Conservation (phyloP, 2,113 vertebrate genomes). For the Xenopus laevis region DNA sequence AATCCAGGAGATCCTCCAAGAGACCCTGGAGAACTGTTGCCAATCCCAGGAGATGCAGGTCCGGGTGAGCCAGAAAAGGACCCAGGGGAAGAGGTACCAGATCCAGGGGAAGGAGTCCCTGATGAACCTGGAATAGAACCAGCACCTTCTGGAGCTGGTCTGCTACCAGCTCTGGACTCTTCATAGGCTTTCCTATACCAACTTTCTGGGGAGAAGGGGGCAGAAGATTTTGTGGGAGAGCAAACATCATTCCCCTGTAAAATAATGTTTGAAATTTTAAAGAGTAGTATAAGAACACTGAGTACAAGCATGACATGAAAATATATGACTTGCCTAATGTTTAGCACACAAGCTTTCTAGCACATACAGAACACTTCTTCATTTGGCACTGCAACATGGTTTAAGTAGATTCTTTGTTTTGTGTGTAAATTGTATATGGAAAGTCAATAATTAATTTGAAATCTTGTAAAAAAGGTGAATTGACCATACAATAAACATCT, state of each 20-base stretch:
- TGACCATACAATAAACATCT: no score
- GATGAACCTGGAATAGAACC: conserved; percentile 90
- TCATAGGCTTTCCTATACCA: conserved; percentile 93
- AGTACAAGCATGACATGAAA: no score
- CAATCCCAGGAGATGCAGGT: conserved; percentile 86
- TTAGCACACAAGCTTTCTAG: no score
- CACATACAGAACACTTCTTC: no score
- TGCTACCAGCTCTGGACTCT: conserved; percentile 74
- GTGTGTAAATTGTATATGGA: no score
- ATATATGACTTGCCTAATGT: no score
- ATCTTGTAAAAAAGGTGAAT: no score
- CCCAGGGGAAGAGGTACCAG: conserved; percentile 89
- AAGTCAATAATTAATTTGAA: no score
- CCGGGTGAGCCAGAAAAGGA: conserved; percentile 88
- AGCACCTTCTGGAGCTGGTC: conserved; percentile 87
- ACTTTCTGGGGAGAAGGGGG: conserved; percentile 85
- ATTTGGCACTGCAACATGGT: no score
- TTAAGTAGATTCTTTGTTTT: no score
- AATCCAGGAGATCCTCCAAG: conserved; percentile 90
- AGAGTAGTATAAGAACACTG: conserved; percentile 25
- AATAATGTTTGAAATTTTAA: not conserved
- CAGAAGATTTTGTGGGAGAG: conserved; percentile 83
- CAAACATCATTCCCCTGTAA: conserved; percentile 78
- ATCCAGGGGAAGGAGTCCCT: conserved; percentile 87
- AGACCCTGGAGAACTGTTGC: conserved; percentile 87